Evolutionary conservation across 2,797 vertebrate species (phyloP).

Genomic region (Paguma larvata): DNA sequence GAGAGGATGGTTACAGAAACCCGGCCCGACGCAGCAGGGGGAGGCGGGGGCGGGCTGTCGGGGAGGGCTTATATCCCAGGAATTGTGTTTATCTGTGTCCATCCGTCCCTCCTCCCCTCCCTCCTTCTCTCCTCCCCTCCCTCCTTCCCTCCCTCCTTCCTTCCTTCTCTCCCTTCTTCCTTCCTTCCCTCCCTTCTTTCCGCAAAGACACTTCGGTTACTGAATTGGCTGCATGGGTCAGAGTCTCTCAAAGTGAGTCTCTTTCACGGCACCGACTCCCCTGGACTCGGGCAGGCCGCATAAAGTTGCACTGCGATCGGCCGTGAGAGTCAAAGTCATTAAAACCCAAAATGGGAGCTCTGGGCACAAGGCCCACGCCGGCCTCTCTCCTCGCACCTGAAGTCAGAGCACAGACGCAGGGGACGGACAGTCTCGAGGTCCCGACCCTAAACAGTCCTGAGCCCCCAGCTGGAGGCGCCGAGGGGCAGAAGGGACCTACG

Average conservation of each 20-base stretch:
- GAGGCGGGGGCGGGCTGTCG: neutral
- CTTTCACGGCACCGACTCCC: neutral
- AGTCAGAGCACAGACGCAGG: neutral
- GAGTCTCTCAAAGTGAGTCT: constrained; percentile 11
- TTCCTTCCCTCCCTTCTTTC: too few species aligned
- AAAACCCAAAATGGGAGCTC: neutral
- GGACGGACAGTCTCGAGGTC: neutral
- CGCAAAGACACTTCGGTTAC: constrained; percentile 16
- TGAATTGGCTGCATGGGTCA: neutral
- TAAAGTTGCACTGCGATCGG: too few species aligned
- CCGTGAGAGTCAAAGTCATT: constrained; percentile 59
- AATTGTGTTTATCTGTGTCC: neutral
- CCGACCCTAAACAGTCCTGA: neutral
- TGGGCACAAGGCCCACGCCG: neutral
- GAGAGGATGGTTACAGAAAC: neutral
- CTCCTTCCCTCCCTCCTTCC: neutral
- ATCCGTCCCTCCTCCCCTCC: neutral
- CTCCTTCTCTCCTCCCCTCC: too few species aligned
- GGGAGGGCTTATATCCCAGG: neutral
- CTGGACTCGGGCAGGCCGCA: too few species aligned
- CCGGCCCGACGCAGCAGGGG: rapidly evolving
- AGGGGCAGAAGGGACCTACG: rapidly evolving
- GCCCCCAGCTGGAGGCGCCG: neutral
- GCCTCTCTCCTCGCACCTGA: constrained; percentile 28
- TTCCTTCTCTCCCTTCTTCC: neutral